phyloP scores from a whole-genome alignment of 2,113 vertebrate genomes.

The Perognathus longimembris region DNA sequence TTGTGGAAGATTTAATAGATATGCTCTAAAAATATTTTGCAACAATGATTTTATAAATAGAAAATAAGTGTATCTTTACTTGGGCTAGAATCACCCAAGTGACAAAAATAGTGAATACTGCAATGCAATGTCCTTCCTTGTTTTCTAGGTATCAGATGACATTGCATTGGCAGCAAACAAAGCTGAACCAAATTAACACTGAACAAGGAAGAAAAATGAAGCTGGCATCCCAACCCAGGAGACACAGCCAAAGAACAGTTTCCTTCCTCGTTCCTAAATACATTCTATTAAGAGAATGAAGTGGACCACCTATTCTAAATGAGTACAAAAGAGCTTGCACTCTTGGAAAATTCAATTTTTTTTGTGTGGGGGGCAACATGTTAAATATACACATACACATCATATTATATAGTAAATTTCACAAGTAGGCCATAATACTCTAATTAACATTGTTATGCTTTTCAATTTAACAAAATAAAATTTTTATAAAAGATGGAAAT shows the following conservation, averaged over 20 bases:
- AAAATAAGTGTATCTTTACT: slow-evolving; percentile 4
- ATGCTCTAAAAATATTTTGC: background rate
- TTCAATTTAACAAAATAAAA: slow-evolving; percentile 31
- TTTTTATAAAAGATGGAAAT: background rate
- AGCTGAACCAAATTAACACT: slow-evolving; percentile 66
- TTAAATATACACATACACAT: background rate
- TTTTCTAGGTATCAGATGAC: slow-evolving; percentile 65
- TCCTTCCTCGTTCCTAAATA: background rate
- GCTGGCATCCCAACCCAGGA: slow-evolving; percentile 33
- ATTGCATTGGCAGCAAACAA: slow-evolving; percentile 56
- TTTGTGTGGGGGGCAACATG: slow-evolving; percentile 36
- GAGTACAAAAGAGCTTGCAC: background rate
- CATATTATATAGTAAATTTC: slow-evolving; percentile 22
- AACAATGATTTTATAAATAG: background rate
- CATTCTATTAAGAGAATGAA: slow-evolving; percentile 22
- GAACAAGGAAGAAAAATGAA: slow-evolving; percentile 69
- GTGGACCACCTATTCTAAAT: background rate
- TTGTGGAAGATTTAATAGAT: background rate
- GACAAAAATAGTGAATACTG: slow-evolving; percentile 19
- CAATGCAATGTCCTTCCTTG: slow-evolving; percentile 39
- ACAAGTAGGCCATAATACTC: background rate
- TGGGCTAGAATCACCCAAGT: background rate
- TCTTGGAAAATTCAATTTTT: slow-evolving; percentile 26
- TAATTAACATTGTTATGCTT: slow-evolving; percentile 27
- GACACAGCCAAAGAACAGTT: slow-evolving; percentile 49